phyloP scores from a whole-genome alignment of 2,113 vertebrate genomes.

The Benitochromis conjunctus region DNA sequence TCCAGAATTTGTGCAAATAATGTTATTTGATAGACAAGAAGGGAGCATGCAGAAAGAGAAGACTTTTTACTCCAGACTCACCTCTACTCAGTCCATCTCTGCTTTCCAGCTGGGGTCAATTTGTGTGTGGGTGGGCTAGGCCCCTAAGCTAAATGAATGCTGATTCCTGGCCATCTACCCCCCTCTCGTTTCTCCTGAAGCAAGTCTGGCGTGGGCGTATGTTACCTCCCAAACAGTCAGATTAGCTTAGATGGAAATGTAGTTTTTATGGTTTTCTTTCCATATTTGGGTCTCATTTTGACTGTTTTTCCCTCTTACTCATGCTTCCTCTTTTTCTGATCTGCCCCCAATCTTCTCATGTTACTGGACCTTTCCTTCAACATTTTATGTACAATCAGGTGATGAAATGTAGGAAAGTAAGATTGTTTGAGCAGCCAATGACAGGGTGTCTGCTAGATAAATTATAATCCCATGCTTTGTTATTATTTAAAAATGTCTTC shows the following conservation, averaged over 20 bases:
- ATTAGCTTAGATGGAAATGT: slow-evolving; percentile 19
- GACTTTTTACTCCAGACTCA: slow-evolving; percentile 1
- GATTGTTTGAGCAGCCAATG: background rate
- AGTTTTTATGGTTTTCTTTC: background rate
- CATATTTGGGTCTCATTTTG: background rate
- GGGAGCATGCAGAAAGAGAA: slow-evolving; percentile 1
- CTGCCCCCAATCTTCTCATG: background rate
- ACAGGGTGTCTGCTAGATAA: background rate
- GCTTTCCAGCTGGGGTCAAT: slow-evolving; percentile 71
- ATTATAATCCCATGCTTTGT: background rate
- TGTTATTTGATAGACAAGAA: background rate
- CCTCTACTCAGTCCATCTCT: slow-evolving; percentile 10
- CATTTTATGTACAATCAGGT: background rate
- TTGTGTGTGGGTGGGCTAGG: slow-evolving; percentile 69
- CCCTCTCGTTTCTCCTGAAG: slow-evolving; percentile 14
- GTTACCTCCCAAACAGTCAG: slow-evolving; percentile 49
- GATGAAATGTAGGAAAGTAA: background rate
- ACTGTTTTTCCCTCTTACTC: background rate
- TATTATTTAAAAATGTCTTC: background rate
- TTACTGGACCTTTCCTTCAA: background rate
- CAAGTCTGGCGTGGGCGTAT: slow-evolving; percentile 1
- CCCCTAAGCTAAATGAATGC: slow-evolving; percentile 48
- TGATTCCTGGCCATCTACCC: slow-evolving; percentile 39
- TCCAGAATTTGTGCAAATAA: background rate
- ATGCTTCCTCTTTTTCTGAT: background rate